phyloP scores from a whole-genome alignment of 2,797 vertebrate species.

The Agapornis canus region DNA sequence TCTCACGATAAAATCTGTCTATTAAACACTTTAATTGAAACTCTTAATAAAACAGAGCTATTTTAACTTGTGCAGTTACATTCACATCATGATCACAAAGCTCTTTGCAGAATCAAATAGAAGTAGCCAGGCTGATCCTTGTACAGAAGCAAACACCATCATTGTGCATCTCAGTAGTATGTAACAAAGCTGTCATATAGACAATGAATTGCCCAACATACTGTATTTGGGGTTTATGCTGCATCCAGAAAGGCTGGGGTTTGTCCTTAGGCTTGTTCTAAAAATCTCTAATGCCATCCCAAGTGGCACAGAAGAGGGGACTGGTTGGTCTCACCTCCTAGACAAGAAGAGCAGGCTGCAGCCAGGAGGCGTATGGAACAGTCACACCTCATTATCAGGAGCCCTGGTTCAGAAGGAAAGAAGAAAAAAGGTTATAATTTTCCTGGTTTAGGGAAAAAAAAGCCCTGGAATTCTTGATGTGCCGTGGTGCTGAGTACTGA shows the following conservation, averaged over 20 bases:
- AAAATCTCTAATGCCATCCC: background rate
- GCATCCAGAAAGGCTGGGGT: background rate
- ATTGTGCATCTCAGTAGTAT: background rate
- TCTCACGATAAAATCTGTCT: background rate
- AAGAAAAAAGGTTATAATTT: background rate
- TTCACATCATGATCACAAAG: background rate
- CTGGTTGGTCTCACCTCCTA: fast-evolving
- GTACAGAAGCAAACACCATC: background rate
- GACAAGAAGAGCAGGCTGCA: background rate
- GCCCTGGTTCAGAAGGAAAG: background rate
- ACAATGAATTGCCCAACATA: background rate
- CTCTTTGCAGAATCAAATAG: background rate
- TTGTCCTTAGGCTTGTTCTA: background rate
- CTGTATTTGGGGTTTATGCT: background rate
- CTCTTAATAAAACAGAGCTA: background rate
- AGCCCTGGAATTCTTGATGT: background rate
- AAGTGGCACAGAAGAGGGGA: fast-evolving
- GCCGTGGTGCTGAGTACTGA: background rate
- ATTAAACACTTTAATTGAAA: conserved; percentile 42
- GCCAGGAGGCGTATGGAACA: background rate
- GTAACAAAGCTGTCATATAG: background rate
- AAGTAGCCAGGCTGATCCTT: background rate
- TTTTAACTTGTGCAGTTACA: background rate
- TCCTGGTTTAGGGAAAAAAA: background rate
- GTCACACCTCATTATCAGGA: background rate